A percentile compares a stretch with the other conserved stretches of the same genome.
Evolutionary conservation across 2,888 invertebrate genomes (phyloP).

Genomic region (Hypolimnas misippus): DNA sequence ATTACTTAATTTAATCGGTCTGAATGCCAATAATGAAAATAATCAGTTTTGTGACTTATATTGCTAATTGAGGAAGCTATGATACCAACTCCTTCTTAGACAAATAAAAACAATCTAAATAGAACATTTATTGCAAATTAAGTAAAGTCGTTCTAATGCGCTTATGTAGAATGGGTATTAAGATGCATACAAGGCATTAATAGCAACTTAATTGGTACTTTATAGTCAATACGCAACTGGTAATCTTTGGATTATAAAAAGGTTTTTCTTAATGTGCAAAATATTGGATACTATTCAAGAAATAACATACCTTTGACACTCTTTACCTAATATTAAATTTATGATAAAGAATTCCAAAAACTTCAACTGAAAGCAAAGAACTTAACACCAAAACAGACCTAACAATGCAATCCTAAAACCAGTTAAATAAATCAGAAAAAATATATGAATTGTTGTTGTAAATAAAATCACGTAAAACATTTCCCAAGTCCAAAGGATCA

Average conservation of each 20-base stretch:
- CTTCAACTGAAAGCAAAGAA: no score
- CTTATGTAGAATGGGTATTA: constrained; percentile 2
- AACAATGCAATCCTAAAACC: no score
- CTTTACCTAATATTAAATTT: no score
- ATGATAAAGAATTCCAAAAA: no score
- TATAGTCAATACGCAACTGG: neutral
- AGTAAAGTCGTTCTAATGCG: neutral
- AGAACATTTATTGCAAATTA: neutral
- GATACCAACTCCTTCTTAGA: neutral
- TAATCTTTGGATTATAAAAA: neutral
- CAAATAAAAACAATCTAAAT: constrained; percentile 2
- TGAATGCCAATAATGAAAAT: no score
- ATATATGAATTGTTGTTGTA: neutral
- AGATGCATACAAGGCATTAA: neutral
- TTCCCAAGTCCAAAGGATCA: constrained; percentile 25
- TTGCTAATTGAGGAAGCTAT: no score
- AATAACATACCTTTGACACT: neutral
- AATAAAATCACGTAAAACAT: neutral
- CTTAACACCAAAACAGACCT: no score
- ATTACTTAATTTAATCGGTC: no score
- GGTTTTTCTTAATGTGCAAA: neutral
- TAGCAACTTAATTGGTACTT: neutral
- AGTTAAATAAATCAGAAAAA: neutral
- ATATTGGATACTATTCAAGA: neutral
- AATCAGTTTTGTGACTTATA: no score